Evolutionary conservation across 2,797 vertebrate species (phyloP), one percentile per base, ranked within the genome.

Genomic region (Heliangelus exortis): DNA sequence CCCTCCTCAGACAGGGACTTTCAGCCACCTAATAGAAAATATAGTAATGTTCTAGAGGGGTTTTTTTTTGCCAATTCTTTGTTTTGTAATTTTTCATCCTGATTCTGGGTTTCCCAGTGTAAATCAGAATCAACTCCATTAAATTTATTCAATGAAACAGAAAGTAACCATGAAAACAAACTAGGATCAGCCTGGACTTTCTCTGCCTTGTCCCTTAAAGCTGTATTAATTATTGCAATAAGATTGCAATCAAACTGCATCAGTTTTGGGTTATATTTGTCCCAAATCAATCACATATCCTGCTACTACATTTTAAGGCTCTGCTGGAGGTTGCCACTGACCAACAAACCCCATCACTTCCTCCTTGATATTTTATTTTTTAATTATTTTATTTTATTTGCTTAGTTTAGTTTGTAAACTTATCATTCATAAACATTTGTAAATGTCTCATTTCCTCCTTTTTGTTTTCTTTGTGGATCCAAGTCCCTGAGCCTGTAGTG

Each of bases 401-500:
- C 39, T 71, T n/a, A 23, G 23, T 58, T 34, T 58, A 14, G 3
- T 48, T 20, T 6, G 8, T 45, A 41, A 41, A 14, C 39, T 41
- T 14, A 41, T 41, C 39, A 41, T 41, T 41, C 28, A 10, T 43
- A 1, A 0, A 0, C 39, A 15, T 39, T 39, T 54, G 50, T 36
- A 66, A 80, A 83, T 1, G 1, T 26, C 22, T 2, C 14, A 19
- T 65, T 89, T 68, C 50, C 58, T 55, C 12, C 33, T 55, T 45
- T n/a, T 55, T 18, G 5, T 67, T 84, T 81, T 63, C 26, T 34
- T 61, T 2, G 2, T 18, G 1, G 8, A 45, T 43, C 12, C 29
- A 10, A 15, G 15, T 69, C 33, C 22, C 51, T 0, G 0, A 22
- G 45, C 58, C 57, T 67, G 69, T 1, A 1, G 48, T 17, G 3